Base-by-base conservation (phyloP, 2,113 vertebrate genomes). In the Oplegnathus fasciatus region DNA sequence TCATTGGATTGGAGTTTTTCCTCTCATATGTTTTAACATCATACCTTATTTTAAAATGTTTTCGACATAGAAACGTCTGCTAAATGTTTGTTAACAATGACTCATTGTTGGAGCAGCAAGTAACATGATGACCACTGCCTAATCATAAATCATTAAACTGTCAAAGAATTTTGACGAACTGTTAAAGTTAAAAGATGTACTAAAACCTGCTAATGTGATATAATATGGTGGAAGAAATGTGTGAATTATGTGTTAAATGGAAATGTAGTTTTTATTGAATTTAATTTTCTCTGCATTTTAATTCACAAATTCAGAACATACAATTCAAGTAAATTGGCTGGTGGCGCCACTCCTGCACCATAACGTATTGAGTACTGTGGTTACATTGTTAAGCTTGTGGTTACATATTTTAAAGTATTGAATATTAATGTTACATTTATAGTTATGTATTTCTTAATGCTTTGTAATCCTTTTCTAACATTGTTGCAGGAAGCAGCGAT, bases 201-300 rank as follows among this genome's bases (percentile, higher is more conserved):
- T 74, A 61, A 76, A 73, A 79, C 82, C 78, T 70, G 76, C 55
- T 62, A 80, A 89, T 68, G 82, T 90, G 30, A 88, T 55, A 1
- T 17, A 68, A 46, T 17, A 10, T 46, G 46, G 61, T 58, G 34
- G 37, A 75, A 50, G 48, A 82, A 37, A 13, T 62, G 34, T 32
- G n/a, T 84, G 44, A 75, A 46, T 64, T 76, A 26, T 26, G 26
- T 84, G 28, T 62, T 69, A 4, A 60, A 66, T 30, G 44, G 15
- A 74, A 70, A 75, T 46, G 61, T 24, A 40, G 9, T 37, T 42
- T 71, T 52, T 50, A 30, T 32, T 48, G 52, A 37, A 65, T 32
- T 68, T 57, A 54, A 55, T 75, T 60, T 66, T 82, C 26, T 44
- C 30, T 50, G 34, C 26, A 67, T 72, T 50, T 61, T 64, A 9